phyloP scores from a whole-genome alignment of 2,797 vertebrate species.

The Ciconia nigra region DNA sequence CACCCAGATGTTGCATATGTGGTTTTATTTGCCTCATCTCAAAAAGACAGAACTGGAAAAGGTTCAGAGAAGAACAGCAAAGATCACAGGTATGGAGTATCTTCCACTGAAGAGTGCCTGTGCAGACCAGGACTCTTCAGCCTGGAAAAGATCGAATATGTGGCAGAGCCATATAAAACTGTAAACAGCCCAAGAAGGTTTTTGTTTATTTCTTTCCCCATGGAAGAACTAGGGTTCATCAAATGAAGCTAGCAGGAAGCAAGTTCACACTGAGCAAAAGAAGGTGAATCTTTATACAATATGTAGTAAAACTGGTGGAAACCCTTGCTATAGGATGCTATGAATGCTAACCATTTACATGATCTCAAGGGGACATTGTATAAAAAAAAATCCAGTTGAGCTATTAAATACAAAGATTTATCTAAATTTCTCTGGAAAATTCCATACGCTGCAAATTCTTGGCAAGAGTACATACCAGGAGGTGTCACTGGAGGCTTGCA shows the following conservation, averaged over 20 bases:
- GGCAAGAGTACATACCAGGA: neutral
- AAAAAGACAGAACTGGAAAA: neutral
- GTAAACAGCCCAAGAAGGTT: rapidly evolving
- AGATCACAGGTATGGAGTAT: neutral
- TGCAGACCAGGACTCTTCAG: neutral
- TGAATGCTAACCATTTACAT: neutral
- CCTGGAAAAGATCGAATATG: neutral
- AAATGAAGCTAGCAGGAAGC: neutral
- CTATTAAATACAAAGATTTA: neutral
- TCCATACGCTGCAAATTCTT: neutral
- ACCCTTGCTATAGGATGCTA: neutral
- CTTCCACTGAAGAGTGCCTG: neutral
- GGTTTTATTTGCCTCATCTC: neutral
- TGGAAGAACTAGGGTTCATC: neutral
- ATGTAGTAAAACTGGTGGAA: neutral
- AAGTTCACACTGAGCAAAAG: neutral
- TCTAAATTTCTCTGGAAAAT: neutral
- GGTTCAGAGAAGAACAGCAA: neutral
- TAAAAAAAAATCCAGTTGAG: neutral
- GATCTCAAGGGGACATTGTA: neutral
- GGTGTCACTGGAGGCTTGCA: neutral
- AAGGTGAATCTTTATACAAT: neutral
- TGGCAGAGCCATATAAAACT: neutral
- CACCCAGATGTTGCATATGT: neutral
- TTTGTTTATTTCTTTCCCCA: neutral